Evolutionary conservation across 2,797 vertebrate genomes (phyloP).

Genomic region (Peromyscus nudipes): DNA sequence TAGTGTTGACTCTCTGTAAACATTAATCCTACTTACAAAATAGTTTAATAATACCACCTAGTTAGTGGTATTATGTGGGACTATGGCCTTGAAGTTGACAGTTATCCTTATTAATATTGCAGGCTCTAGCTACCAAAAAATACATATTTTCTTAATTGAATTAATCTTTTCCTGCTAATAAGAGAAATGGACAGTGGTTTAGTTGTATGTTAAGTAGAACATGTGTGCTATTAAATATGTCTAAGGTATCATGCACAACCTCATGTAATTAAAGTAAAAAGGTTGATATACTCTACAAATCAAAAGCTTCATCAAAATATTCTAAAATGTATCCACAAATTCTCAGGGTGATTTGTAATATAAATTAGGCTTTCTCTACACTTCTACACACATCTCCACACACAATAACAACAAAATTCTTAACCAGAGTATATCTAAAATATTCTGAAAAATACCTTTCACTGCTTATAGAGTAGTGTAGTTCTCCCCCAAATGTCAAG

Average conservation of each 20-base stretch:
- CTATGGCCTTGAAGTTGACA: not conserved
- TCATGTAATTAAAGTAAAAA: not conserved
- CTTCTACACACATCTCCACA: not conserved
- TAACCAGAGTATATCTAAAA: not conserved
- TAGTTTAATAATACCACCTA: not conserved
- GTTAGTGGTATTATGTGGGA: not conserved
- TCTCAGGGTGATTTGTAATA: not conserved
- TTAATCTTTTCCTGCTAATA: not conserved
- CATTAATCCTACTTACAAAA: not conserved
- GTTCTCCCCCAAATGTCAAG: not conserved
- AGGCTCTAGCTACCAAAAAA: not conserved
- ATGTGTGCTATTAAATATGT: not conserved
- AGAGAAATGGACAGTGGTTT: not conserved
- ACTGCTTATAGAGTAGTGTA: not conserved
- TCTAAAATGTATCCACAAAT: not conserved
- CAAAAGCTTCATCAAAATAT: not conserved
- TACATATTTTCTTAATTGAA: not conserved
- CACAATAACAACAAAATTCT: not conserved
- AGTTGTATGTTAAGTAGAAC: not conserved
- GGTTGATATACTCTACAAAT: not conserved
- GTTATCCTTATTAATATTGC: not conserved
- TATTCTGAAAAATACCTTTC: slow-evolving; percentile 1
- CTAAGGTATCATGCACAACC: not conserved
- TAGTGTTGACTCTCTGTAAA: not conserved
- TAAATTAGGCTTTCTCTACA: not conserved